Evolutionary conservation across 1,140 invertebrate species (phyloP).

Genomic region (Drosophila nigromelanica): DNA sequence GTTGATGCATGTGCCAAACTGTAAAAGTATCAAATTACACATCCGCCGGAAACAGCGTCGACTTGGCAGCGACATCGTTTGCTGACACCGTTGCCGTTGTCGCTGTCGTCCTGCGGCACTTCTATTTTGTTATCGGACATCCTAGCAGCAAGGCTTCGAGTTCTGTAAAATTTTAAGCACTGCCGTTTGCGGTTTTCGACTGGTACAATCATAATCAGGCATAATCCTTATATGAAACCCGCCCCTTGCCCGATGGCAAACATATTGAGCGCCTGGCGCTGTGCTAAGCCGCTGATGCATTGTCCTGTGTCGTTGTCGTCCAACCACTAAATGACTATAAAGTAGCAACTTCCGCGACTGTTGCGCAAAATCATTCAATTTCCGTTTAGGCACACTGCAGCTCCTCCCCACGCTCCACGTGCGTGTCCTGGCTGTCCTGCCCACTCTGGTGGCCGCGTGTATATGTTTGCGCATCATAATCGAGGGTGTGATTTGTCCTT

Average conservation of each 20-base stretch:
- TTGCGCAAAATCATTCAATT: constrained; percentile 84
- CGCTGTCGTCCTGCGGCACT: constrained; percentile 66
- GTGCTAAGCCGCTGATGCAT: constrained; percentile 64
- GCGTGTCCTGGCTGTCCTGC: constrained; percentile 1
- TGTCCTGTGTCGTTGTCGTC: constrained; percentile 57
- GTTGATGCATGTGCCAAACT: constrained; percentile 50
- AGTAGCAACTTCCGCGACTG: constrained; percentile 82
- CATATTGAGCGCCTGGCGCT: constrained; percentile 38
- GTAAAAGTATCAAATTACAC: constrained; percentile 83
- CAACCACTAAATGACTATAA: constrained; percentile 83
- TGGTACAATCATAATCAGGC: constrained; percentile 2
- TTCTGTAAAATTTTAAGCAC: constrained; percentile 62
- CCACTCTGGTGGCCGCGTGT: constrained; percentile 1
- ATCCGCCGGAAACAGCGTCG: constrained; percentile 78
- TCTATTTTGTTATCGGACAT: constrained; percentile 76
- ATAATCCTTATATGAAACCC: constrained; percentile 63
- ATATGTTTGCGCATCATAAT: constrained; percentile 67
- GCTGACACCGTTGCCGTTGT: constrained; percentile 20
- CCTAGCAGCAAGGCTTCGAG: constrained; percentile 56
- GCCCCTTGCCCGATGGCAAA: constrained; percentile 7
- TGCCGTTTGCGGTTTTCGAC: constrained; percentile 43
- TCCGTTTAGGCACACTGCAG: constrained; percentile 75
- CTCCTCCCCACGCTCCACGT: constrained; percentile 28
- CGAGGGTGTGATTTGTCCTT: constrained; percentile 83
- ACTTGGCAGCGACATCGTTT: constrained; percentile 34